Conservation (phyloP, 2,113 vertebrate species). For the Zosterops japonicus region DNA sequence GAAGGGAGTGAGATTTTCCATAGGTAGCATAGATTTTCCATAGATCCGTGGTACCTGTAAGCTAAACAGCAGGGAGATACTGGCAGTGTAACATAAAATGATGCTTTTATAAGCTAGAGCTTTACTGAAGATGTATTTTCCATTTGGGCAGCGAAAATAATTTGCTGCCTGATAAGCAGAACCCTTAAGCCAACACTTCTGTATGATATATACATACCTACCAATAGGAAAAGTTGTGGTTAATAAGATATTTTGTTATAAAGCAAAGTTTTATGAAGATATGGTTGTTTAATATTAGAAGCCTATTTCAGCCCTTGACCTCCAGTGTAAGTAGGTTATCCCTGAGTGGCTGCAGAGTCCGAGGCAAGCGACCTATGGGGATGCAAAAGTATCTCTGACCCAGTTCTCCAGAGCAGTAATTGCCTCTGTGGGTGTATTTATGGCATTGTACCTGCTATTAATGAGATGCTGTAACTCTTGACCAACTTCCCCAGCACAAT, state of each 20-base stretch:
- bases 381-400: slow-evolving; percentile 40
- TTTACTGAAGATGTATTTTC: slow-evolving; percentile 59
- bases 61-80: not conserved
- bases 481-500: slow-evolving; percentile 46
- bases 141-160: slow-evolving; percentile 40
- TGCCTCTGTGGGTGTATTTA: slow-evolving; percentile 26
- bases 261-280: slow-evolving; percentile 78
- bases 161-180: slow-evolving; percentile 49
- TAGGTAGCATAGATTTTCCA: not conserved
- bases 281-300: slow-evolving; percentile 74
- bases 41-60: not conserved
- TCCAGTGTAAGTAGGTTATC: slow-evolving; percentile 20
- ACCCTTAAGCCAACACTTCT: slow-evolving; percentile 65
- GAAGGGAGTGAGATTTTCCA: slow-evolving; percentile 14
- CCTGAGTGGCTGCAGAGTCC: slow-evolving; percentile 11
- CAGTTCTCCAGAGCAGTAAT: slow-evolving; percentile 12
- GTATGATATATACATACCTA: slow-evolving; percentile 66
- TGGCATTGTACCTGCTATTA: slow-evolving; percentile 49
- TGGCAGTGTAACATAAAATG: slow-evolving; percentile 22
- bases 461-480: slow-evolving; percentile 54
- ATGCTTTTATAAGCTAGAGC: slow-evolving; percentile 50
- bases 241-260: slow-evolving; percentile 83
- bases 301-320: slow-evolving; percentile 57
- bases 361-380: not conserved
- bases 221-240: slow-evolving; percentile 68